Evolutionary conservation across 2,888 invertebrate genomes (phyloP), one percentile per base, ranked within the genome.

Genomic region (Stenchaetothrips biformis): DNA sequence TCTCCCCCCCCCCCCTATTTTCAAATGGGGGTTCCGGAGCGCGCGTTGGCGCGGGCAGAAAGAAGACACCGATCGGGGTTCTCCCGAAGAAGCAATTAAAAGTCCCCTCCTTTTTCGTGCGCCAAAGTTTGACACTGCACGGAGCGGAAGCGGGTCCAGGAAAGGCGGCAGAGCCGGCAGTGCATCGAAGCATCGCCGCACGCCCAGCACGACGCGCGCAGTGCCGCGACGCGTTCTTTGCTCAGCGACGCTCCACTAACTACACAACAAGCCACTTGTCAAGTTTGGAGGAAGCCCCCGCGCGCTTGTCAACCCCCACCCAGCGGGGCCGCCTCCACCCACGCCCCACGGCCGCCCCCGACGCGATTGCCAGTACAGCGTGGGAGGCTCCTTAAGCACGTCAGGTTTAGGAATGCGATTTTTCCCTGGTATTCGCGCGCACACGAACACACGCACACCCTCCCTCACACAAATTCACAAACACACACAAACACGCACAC

Each of bases 1-100:
- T 21, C 62, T 1, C 62, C n/a, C 7, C 67, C n/a, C 67, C 21
- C 21, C 67, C n/a, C 62, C 67, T 11, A 11, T 11, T 25, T 74
- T 9, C 67, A 21, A 74, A 11, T 21, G 67, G 67, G 67, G 8
- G 67, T 11, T 8, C 67, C 67, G 25, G 67, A 21, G 25, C 67
- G 9, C 53, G 53, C 16, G 16, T 13, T 16, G 53, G 53, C 13
- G 49, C 7, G 67, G 67, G 67, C n/a, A 21, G 67, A 25, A 74
- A 74, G 67, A 74, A 74, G 67, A 21, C 67, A 37, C 59, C 59
- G 59, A 37, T 37, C 37, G 37, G 53, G 13, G 67, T 25, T 25
- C 67, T 25, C 67, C 25, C 8, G 67, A 74, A 74, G 67, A 74
- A 74, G 67, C 67, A 74, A 74, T 74, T 74, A 74, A 74, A 74